phyloP scores from a whole-genome alignment of 2,888 invertebrate species.

The Lissonota sp. region DNA sequence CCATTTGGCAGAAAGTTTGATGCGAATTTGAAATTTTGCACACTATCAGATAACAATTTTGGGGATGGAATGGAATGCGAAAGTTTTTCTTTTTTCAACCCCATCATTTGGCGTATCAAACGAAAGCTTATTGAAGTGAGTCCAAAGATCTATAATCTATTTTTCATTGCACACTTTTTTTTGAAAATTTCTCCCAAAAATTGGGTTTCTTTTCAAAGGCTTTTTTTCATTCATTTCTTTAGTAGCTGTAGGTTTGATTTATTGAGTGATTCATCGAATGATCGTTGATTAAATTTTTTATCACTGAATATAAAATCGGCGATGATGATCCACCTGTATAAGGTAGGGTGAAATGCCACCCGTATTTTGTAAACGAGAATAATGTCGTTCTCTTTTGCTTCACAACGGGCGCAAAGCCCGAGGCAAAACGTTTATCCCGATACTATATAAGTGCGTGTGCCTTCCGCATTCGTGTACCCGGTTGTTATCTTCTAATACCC shows the following conservation, averaged over 20 bases:
- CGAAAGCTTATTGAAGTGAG: no score
- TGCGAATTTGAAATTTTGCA: neutral
- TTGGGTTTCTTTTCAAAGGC: no score
- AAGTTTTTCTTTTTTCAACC: no score
- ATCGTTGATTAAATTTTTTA: neutral
- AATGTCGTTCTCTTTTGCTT: neutral
- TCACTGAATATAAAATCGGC: slow-evolving; percentile 34
- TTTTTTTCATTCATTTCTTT: no score
- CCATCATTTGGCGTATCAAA: no score
- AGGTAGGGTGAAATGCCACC: slow-evolving; percentile 12
- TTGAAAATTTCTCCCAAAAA: no score
- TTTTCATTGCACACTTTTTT: no score
- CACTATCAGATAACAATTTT: no score
- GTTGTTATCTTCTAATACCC: slow-evolving; percentile 68
- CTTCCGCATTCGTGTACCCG: slow-evolving; percentile 70
- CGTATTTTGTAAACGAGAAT: slow-evolving; percentile 30
- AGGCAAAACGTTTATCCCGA: slow-evolving; percentile 58
- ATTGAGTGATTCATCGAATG: no score
- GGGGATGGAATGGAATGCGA: no score
- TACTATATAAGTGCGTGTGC: slow-evolving; percentile 45
- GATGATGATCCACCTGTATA: slow-evolving; percentile 33
- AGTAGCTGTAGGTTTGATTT: no score
- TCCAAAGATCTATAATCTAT: no score
- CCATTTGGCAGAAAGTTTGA: neutral
- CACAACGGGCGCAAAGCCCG: slow-evolving; percentile 11